A percentile compares a stretch with the other conserved stretches of the same genome.
phyloP scores from a whole-genome alignment of 2,888 invertebrate species.

The Mythimna loreyi region DNA sequence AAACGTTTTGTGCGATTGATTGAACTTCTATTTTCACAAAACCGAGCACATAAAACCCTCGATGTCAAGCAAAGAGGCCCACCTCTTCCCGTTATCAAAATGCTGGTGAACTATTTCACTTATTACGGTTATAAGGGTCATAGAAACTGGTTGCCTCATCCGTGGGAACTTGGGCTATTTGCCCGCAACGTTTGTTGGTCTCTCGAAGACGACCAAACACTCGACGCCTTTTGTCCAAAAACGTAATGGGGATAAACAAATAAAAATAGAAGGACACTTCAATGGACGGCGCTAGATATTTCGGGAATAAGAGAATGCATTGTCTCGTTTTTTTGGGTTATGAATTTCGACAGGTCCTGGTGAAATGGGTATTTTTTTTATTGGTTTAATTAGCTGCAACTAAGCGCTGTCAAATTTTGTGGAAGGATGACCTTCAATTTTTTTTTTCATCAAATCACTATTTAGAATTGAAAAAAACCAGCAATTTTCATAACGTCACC shows the following conservation, averaged over 20 bases:
- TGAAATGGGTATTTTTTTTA: background rate
- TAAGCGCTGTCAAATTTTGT: background rate
- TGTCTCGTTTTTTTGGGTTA: conserved; percentile 39
- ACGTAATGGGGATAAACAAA: conserved; percentile 89
- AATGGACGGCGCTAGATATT: conserved; percentile 80
- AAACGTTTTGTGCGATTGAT: background rate
- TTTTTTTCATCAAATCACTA: background rate
- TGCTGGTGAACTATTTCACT: conserved; percentile 64
- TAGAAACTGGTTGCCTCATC: conserved; percentile 61
- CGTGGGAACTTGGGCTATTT: conserved; percentile 87
- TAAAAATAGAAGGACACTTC: conserved; percentile 79
- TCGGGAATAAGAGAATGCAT: conserved; percentile 67
- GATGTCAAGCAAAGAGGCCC: conserved; percentile 40
- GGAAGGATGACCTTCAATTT: background rate
- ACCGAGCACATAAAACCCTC: background rate
- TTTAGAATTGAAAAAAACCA: too few species aligned
- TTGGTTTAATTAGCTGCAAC: background rate
- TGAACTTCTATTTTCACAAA: background rate
- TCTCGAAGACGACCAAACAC: conserved; percentile 85
- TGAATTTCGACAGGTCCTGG: conserved; percentile 20
- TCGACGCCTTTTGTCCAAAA: conserved; percentile 89
- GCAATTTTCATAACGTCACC: too few species aligned
- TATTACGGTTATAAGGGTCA: conserved; percentile 63
- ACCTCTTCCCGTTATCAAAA: conserved; percentile 58
- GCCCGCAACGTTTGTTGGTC: conserved; percentile 82